Evolutionary conservation across 2,113 vertebrate species (phyloP).

Genomic region (Indri indri): DNA sequence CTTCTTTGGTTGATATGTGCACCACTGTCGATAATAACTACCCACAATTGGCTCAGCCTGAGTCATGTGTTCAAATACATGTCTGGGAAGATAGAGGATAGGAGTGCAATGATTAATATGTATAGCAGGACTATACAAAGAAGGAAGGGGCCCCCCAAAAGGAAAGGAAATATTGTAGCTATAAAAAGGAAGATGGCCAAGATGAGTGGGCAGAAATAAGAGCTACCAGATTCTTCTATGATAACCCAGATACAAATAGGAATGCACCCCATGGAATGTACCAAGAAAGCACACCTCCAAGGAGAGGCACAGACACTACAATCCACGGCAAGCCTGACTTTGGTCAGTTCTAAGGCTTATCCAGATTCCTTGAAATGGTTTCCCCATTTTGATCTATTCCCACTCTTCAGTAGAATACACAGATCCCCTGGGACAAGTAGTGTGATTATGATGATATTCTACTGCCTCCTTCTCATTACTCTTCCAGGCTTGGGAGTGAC

Average conservation of each 20-base stretch:
- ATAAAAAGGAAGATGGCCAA: neutral
- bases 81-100: neutral
- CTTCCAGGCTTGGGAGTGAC: conserved; percentile 22
- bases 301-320: neutral
- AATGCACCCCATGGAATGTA: neutral
- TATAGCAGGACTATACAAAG: neutral
- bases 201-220: neutral
- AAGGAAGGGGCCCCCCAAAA: neutral
- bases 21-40: neutral
- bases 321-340: neutral
- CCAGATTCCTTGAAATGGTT: neutral
- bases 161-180: neutral
- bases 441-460: neutral
- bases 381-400: neutral
- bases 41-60: neutral
- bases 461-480: neutral
- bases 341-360: neutral
- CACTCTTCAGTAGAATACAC: neutral
- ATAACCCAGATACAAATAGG: neutral
- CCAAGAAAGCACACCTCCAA: neutral
- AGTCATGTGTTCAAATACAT: neutral
- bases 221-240: neutral
- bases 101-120: neutral
- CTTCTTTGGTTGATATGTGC: neutral
- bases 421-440: neutral